Evolutionary conservation across 2,888 invertebrate genomes (phyloP).

Genomic region (Blera fallax): DNA sequence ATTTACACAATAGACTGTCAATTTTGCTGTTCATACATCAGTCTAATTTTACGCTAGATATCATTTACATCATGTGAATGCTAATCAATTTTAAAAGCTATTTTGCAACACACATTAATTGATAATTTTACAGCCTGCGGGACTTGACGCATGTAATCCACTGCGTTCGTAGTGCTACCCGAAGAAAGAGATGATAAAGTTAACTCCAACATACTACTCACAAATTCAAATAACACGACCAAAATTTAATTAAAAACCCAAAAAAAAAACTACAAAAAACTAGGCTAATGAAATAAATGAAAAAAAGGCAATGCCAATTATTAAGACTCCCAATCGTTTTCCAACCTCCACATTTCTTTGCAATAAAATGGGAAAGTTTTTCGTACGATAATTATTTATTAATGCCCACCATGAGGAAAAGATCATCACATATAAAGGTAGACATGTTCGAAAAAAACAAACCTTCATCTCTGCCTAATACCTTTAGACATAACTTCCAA

Average conservation of each 20-base stretch:
- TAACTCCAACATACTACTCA: background rate
- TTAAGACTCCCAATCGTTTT: background rate
- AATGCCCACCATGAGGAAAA: background rate
- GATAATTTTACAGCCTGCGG: background rate
- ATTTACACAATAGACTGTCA: background rate
- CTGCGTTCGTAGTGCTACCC: too few relatives aligned
- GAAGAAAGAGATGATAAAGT: background rate
- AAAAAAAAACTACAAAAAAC: background rate
- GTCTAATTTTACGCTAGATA: background rate
- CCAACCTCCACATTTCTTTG: background rate
- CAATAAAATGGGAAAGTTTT: background rate
- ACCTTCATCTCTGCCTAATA: slow-evolving; percentile 11
- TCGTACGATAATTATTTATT: background rate
- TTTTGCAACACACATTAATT: background rate
- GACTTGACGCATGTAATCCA: background rate
- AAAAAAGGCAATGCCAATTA: background rate
- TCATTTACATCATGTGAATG: background rate
- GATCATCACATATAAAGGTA: background rate
- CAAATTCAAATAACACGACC: background rate
- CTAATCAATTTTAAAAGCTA: background rate
- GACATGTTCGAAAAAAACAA: background rate
- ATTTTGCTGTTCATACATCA: background rate
- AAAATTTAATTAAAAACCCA: background rate
- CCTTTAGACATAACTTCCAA: background rate
- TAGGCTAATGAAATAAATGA: background rate